These are phyloP conservation scores for Cyprinodon brontotheroides DNA, from an alignment of 2,113 vertebrate genomes.

Conservation along the genomic window DNA sequence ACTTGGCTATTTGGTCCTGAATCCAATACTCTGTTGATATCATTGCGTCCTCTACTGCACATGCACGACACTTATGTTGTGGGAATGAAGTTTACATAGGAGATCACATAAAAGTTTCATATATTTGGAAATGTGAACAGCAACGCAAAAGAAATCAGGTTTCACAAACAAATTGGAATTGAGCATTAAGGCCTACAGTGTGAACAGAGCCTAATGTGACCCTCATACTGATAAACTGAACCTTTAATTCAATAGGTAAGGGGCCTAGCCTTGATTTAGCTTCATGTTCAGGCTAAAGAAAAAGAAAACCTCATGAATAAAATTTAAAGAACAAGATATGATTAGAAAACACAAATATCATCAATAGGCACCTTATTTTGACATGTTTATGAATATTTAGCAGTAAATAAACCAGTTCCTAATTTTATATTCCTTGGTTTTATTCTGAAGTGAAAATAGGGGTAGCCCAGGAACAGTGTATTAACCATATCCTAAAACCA, in stretches of 20 bases:
- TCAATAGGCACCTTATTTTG: background rate
- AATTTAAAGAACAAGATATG: conserved; percentile 31
- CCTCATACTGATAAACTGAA: background rate
- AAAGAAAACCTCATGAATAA: conserved; percentile 55
- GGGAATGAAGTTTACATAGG: too few species aligned
- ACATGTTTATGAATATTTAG: background rate
- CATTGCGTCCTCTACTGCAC: too few species aligned
- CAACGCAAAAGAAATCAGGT: too few species aligned
- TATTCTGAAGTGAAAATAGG: background rate
- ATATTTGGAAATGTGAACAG: too few species aligned
- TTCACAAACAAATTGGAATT: too few species aligned
- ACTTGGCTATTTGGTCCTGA: too few species aligned
- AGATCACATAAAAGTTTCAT: too few species aligned
- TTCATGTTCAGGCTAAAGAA: conserved; percentile 54
- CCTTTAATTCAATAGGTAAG: conserved; percentile 76
- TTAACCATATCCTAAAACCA: background rate
- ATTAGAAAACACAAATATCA: conserved; percentile 17
- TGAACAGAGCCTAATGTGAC: too few species aligned
- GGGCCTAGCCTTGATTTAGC: conserved; percentile 54
- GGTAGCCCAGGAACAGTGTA: background rate
- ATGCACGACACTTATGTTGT: too few species aligned
- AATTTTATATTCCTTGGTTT: background rate
- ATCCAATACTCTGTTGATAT: too few species aligned
- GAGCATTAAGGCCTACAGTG: too few species aligned
- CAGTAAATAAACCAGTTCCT: too few species aligned